Percentiles rank a stretch among this genome's conserved stretches.
These are phyloP conservation scores for Drosophila mercatorum DNA, from an alignment of 2,888 invertebrate species.

Conservation along the genomic window DNA sequence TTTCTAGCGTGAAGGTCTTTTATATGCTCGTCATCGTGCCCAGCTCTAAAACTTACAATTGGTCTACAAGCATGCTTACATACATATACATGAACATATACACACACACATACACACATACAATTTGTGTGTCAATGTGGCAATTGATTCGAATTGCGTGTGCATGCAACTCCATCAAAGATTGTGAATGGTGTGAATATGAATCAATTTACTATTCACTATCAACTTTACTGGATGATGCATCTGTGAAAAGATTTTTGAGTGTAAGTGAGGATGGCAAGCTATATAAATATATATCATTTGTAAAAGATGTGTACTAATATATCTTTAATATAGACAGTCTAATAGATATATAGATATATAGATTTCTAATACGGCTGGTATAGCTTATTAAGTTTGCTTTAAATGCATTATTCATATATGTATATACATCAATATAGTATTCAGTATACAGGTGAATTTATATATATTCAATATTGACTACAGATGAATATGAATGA, in stretches of 20 bases:
- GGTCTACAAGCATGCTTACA: conserved; percentile 25
- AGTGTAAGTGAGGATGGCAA: not conserved
- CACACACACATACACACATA: conserved; percentile 12
- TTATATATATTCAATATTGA: no score
- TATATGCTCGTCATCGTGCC: conserved; percentile 54
- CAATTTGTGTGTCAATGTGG: conserved; percentile 71
- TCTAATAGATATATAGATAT: not conserved
- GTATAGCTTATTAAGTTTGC: not conserved
- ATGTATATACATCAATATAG: no score
- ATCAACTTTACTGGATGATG: not conserved
- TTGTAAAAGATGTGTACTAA: no score
- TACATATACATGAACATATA: not conserved
- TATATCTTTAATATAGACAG: no score
- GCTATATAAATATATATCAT: not conserved
- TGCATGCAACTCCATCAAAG: conserved; percentile 59
- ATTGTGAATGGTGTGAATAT: conserved; percentile 52
- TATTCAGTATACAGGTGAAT: no score
- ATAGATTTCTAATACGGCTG: not conserved
- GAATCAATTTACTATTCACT: conserved; percentile 26
- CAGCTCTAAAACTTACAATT: conserved; percentile 27
- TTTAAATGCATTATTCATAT: no score
- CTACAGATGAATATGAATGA: no score
- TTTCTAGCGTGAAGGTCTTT: conserved; percentile 72
- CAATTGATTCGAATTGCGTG: conserved; percentile 74
- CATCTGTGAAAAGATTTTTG: not conserved